These are phyloP conservation scores for Mnemiopsis leidyi DNA, from an alignment of 37 sponge, comb jelly and placozoan genomes.

Conservation along the genomic window DNA sequence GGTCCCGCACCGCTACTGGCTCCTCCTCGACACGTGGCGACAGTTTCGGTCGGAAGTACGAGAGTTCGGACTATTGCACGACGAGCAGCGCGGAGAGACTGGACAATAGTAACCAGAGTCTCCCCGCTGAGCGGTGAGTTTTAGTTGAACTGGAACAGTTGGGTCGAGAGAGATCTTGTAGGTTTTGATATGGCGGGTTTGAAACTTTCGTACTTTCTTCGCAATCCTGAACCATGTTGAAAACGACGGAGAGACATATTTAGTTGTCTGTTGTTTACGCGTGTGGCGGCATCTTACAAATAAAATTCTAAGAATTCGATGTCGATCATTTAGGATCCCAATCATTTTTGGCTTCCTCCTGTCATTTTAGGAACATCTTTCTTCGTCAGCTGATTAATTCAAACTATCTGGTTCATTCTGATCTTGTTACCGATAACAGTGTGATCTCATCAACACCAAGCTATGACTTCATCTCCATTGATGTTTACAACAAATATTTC, in stretches of 20 bases:
- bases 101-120: slow-evolving; percentile 56
- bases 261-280: not conserved
- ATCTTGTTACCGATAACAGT: not conserved
- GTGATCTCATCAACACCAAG: not conserved
- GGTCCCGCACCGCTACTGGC: slow-evolving; percentile 38
- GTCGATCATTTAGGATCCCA: not conserved
- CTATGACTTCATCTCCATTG: not conserved
- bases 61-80: not conserved
- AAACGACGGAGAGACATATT: too few relatives aligned
- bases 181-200: too few relatives aligned
- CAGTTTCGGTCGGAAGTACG: slow-evolving; percentile 31
- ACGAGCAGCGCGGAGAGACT: slow-evolving; percentile 42
- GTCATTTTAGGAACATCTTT: not conserved
- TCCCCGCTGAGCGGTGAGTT: slow-evolving; percentile 53
- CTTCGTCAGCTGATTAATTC: not conserved
- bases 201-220: too few relatives aligned
- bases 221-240: too few relatives aligned
- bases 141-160: not conserved
- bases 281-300: not conserved
- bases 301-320: not conserved
- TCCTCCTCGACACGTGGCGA: slow-evolving; percentile 19
- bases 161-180: too few relatives aligned
- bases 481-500: too few relatives aligned
- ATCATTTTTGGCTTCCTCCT: not conserved
- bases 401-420: not conserved